Evolutionary conservation across 2,797 vertebrate genomes (phyloP).

Genomic region (Rhynchonycteris naso): DNA sequence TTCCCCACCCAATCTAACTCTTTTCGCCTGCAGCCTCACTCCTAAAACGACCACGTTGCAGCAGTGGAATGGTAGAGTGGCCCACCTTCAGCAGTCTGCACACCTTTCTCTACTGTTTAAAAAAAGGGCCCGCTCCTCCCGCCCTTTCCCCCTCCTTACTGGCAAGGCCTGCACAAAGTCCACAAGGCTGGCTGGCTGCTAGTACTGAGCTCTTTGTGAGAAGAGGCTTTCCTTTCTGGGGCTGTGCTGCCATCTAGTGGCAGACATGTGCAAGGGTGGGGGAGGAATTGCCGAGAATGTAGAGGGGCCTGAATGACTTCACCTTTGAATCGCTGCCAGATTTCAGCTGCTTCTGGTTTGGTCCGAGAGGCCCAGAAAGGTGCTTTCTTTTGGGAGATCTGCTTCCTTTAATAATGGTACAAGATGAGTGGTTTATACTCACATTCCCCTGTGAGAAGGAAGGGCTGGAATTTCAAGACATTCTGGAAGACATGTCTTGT

Average conservation of each 20-base stretch:
- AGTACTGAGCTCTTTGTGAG: slow-evolving; percentile 70
- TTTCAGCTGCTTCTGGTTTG: slow-evolving; percentile 80
- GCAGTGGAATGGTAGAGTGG: background rate
- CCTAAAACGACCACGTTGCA: background rate
- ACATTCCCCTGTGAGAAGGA: background rate
- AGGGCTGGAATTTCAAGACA: slow-evolving; percentile 46
- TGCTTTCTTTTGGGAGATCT: slow-evolving; percentile 76
- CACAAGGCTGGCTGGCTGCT: background rate
- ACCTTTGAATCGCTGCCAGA: slow-evolving; percentile 88
- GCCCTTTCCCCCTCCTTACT: background rate
- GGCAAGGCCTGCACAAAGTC: slow-evolving; percentile 50
- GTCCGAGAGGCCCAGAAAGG: slow-evolving; percentile 76
- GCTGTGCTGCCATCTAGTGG: slow-evolving; percentile 87
- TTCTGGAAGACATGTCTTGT: background rate
- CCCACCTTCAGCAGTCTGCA: background rate
- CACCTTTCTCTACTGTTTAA: background rate
- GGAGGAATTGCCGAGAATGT: slow-evolving; percentile 61
- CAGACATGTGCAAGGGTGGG: slow-evolving; percentile 85
- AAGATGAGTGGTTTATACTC: background rate
- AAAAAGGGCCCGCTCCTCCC: background rate
- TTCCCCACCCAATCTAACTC: background rate
- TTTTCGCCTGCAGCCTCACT: background rate
- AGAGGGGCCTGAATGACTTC: slow-evolving; percentile 85
- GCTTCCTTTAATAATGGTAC: slow-evolving; percentile 63
- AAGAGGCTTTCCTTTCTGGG: slow-evolving; percentile 51